These are phyloP conservation scores for Anaspis maculata DNA, from an alignment of 2,888 invertebrate genomes.

Conservation along the genomic window DNA sequence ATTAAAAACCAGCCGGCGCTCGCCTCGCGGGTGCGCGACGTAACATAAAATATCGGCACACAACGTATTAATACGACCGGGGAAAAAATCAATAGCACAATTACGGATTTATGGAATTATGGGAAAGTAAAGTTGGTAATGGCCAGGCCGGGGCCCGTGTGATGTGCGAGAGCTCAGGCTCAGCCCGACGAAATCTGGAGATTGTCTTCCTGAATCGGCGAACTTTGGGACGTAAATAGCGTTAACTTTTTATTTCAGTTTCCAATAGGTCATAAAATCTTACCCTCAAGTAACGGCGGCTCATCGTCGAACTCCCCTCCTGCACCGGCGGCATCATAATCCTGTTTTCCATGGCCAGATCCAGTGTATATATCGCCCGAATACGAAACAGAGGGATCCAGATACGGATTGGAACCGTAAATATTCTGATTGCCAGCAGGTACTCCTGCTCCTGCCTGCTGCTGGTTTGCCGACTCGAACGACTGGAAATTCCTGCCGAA, in stretches of 20 bases:
- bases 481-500: slow-evolving; percentile 15
- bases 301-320: slow-evolving; percentile 15
- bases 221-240: slow-evolving; percentile 5
- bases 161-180: no score
- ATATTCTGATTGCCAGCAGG: slow-evolving; percentile 14
- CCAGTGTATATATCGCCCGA: slow-evolving; percentile 10
- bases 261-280: slow-evolving; percentile 15
- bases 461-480: no score
- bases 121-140: no score
- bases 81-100: no score
- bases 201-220: not conserved
- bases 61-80: no score
- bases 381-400: slow-evolving; percentile 17
- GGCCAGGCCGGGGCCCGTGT: no score
- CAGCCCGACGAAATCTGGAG: no score
- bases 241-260: slow-evolving; percentile 14
- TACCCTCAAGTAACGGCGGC: slow-evolving; percentile 18
- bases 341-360: slow-evolving; percentile 5
- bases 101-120: no score
- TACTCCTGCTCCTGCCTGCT: no score
- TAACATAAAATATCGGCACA: no score
- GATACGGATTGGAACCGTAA: slow-evolving; percentile 17
- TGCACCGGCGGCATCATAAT: slow-evolving; percentile 4
- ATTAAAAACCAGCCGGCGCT: no score
- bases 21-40: no score